Conservation (phyloP, 1,140 invertebrate genomes). For the Drosophila kurseongensis region DNA sequence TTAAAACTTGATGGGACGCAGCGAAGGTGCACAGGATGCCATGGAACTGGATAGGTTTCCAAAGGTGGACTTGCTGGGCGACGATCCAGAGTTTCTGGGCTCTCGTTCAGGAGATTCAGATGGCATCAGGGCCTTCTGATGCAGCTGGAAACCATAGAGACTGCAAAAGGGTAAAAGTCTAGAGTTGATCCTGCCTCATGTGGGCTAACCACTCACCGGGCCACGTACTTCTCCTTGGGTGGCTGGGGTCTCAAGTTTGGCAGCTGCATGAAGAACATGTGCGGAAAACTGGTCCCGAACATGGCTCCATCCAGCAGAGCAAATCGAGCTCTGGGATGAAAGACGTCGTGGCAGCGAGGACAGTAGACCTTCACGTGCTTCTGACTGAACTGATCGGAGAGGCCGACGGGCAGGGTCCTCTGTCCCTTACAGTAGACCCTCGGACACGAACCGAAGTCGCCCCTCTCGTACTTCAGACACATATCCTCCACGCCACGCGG, state of each 20-base stretch:
- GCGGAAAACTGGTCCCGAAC: constrained; percentile 66
- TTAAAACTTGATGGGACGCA: background rate
- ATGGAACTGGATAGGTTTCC: background rate
- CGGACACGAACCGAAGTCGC: constrained; percentile 63
- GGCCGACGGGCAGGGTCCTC: constrained; percentile 52
- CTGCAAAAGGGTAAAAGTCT: background rate
- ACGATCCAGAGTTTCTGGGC: background rate
- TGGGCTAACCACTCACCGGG: constrained; percentile 18
- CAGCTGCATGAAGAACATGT: constrained; percentile 66
- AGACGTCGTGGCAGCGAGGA: constrained; percentile 57
- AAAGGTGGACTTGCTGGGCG: background rate
- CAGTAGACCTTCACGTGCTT: constrained; percentile 59
- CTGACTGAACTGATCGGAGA: constrained; percentile 21
- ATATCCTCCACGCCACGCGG: constrained; percentile 41
- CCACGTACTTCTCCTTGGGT: constrained; percentile 28
- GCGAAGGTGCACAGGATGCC: background rate
- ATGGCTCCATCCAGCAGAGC: constrained; percentile 56
- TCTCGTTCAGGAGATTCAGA: background rate
- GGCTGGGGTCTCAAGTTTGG: constrained; percentile 9
- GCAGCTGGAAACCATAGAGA: constrained; percentile 38
- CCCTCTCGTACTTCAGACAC: constrained; percentile 51
- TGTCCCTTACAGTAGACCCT: constrained; percentile 53
- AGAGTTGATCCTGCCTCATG: background rate
- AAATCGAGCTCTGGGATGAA: constrained; percentile 29
- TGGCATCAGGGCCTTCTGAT: constrained; percentile 8